Conservation (phyloP, 92 coral and sea anemone species). For the Siderastrea radians region DNA sequence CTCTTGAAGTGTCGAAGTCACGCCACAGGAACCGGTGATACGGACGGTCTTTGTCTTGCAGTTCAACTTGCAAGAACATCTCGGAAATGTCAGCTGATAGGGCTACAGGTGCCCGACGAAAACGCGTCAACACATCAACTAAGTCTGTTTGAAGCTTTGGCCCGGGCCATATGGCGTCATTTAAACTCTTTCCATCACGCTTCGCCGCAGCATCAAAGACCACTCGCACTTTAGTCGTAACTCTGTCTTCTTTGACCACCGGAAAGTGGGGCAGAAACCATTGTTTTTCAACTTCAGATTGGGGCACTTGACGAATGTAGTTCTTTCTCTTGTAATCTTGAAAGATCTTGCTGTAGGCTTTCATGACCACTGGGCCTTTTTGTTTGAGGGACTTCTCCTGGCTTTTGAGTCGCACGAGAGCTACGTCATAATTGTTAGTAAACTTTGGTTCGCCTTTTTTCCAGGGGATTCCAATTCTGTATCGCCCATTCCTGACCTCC, state of each 20-base stretch:
- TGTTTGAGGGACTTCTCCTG: conserved; percentile 41
- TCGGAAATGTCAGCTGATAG: neutral
- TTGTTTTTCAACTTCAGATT: neutral
- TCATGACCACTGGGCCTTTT: conserved; percentile 21
- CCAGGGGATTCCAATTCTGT: conserved; percentile 51
- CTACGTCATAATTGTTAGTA: conserved; percentile 52
- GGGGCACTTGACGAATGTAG: conserved; percentile 31
- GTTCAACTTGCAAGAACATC: conserved; percentile 45
- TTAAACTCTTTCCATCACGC: conserved; percentile 47
- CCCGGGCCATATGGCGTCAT: conserved; percentile 49
- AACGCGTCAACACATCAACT: conserved; percentile 38
- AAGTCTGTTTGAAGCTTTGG: conserved; percentile 59
- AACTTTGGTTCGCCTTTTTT: conserved; percentile 56
- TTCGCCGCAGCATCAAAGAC: conserved; percentile 66
- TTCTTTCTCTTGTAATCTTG: conserved; percentile 45
- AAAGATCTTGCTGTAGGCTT: conserved; percentile 43
- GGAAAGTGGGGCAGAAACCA: conserved; percentile 65
- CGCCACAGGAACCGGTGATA: conserved; percentile 44
- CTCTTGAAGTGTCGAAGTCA: conserved; percentile 6
- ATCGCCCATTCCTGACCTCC: conserved; percentile 30
- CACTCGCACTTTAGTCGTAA: conserved; percentile 48
- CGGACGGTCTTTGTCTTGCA: conserved; percentile 40
- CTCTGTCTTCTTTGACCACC: conserved; percentile 44
- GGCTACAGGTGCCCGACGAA: conserved; percentile 5
- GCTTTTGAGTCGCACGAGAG: conserved; percentile 49